Evolutionary conservation across 2,113 vertebrate genomes (phyloP), one percentile per base, ranked within the genome.

Genomic region (Neomonachus schauinslandi): DNA sequence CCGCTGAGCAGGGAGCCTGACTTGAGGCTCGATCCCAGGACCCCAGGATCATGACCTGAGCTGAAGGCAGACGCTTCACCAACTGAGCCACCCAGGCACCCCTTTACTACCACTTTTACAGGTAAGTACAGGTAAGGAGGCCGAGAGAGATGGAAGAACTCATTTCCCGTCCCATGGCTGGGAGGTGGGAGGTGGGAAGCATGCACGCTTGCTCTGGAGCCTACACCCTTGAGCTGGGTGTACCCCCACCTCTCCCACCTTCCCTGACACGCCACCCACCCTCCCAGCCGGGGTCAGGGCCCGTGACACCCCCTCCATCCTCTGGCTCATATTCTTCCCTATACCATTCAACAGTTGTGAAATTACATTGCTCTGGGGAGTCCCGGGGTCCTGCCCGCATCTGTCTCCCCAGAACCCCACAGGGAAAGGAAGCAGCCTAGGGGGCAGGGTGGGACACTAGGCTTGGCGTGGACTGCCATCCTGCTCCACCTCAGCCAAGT

Each of bases 241-340:
- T 19, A 76, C 5, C 31, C 81, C 69, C 57, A 31, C 18, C 69
- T 49, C 87, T 57, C 90, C 51, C 16, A 33, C 31, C 79, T 31
- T 57, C 71, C 24, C 39, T 1, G 69, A 72, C 81, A 74, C 5
- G 13, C 28, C 28, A 22, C 69, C n/a, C n/a, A 2, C 8, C 39
- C 39, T 8, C 53, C 61, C 39, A 33, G 28, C 85, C 39, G 24
- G 71, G 55, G 39, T 19, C 31, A 28, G 87, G 28, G 31, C 88
- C 69, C 4, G 1, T 4, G 39, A 22, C 4, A 1, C 5, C 67
- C 15, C 12, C 42, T 22, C 7, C 15, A 33, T 7, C 4, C 19
- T 12, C 63, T 49, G 13, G 3, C 16, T 57, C 49, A 55, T 4
- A n/a, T 31, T 14, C 51, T 49, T 55, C 63, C 63, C 15, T 33